Evolutionary conservation across 2,113 vertebrate species (phyloP).

Genomic region (Albula glossodonta): DNA sequence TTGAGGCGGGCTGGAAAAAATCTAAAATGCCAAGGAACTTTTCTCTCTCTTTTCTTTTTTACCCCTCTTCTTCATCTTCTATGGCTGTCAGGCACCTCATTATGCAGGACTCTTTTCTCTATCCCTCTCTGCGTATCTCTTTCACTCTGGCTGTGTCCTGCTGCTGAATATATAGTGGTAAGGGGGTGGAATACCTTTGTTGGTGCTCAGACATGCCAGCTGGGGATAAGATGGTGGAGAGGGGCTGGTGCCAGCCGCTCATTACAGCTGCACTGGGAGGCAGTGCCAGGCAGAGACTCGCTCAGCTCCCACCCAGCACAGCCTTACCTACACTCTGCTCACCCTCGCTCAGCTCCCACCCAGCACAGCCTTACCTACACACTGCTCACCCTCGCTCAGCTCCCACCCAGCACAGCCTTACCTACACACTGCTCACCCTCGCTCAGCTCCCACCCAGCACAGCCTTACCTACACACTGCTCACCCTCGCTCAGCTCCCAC

Average conservation of each 20-base stretch:
- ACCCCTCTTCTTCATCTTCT: constrained; percentile 17
- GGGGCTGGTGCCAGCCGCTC: constrained; percentile 33
- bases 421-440: too few species aligned
- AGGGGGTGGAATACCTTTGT: constrained; percentile 47
- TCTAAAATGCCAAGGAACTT: constrained; percentile 60
- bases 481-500: too few species aligned
- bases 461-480: too few species aligned
- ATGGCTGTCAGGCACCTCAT: constrained; percentile 56
- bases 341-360: too few species aligned
- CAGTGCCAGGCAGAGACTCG: not conserved
- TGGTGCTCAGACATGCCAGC: constrained; percentile 43
- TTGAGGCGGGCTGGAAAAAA: constrained; percentile 81
- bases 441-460: too few species aligned
- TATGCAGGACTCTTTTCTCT: constrained; percentile 9
- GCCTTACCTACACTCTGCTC: not conserved
- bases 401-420: too few species aligned
- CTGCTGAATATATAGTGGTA: constrained; percentile 37
- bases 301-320: not conserved
- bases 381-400: too few species aligned
- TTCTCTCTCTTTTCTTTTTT: constrained; percentile 59
- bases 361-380: too few species aligned
- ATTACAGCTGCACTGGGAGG: not conserved
- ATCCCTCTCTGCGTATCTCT: constrained; percentile 49
- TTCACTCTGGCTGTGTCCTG: constrained; percentile 25
- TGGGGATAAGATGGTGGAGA: constrained; percentile 51